phyloP scores from a whole-genome alignment of 2,888 invertebrate genomes.

The Spatulosminthurus flaviceps region DNA sequence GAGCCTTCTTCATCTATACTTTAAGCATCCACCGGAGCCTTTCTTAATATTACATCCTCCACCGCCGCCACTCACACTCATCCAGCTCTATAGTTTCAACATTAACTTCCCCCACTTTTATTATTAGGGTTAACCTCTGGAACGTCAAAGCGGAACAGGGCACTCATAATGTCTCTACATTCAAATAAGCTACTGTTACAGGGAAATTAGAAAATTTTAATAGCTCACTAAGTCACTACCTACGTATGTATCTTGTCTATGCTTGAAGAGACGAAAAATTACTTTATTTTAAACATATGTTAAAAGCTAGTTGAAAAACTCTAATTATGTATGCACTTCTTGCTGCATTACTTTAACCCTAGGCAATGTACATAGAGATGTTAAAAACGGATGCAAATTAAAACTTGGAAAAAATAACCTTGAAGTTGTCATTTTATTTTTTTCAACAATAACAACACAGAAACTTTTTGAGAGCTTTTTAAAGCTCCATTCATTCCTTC shows the following conservation, averaged over 20 bases:
- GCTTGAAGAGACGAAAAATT: background rate
- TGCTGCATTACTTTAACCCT: no score
- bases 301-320: no score
- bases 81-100: no score
- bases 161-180: background rate
- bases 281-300: conserved; percentile 10
- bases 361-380: no score
- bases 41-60: no score
- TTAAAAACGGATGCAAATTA: background rate
- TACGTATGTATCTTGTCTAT: background rate
- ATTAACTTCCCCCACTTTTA: background rate
- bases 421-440: background rate
- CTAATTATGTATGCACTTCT: no score
- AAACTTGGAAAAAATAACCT: background rate
- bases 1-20: no score
- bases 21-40: background rate
- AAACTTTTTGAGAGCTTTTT: background rate
- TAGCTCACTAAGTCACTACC: no score
- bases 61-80: no score
- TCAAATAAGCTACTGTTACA: background rate
- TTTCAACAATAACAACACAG: background rate
- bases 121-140: background rate
- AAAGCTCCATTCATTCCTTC: conserved; percentile 5
- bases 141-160: background rate
- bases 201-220: conserved; percentile 12